Percentiles rank a stretch among this genome's conserved stretches.
Evolutionary conservation across 2,113 vertebrate species (phyloP).

Genomic region (Monarcha castaneiventris): DNA sequence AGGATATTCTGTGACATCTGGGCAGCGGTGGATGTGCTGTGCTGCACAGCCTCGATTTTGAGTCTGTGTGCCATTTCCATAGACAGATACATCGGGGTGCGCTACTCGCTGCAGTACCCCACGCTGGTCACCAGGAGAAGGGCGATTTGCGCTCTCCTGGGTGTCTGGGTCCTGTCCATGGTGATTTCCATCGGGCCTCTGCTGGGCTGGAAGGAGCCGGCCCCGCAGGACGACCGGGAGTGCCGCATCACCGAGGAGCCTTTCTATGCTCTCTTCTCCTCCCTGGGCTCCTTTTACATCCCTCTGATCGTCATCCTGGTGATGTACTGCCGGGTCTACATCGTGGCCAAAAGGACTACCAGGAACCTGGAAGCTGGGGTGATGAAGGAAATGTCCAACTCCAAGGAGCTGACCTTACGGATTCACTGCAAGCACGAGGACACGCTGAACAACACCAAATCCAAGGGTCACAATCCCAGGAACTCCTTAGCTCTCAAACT

Average conservation of each 20-base stretch:
- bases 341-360: slow-evolving; percentile 95
- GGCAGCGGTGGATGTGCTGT: slow-evolving; percentile 95
- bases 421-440: slow-evolving; percentile 92
- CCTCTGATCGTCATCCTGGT: slow-evolving; percentile 89
- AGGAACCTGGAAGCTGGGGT: slow-evolving; percentile 95
- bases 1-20: slow-evolving; percentile 95
- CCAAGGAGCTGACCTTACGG: slow-evolving; percentile 90
- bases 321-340: slow-evolving; percentile 95
- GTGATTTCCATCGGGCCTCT: slow-evolving; percentile 97
- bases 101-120: slow-evolving; percentile 91
- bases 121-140: slow-evolving; percentile 89
- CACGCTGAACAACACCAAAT: slow-evolving; percentile 71
- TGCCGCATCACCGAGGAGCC: slow-evolving; percentile 93
- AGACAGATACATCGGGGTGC: slow-evolving; percentile 94
- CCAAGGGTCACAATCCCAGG: slow-evolving; percentile 82
- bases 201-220: slow-evolving; percentile 94
- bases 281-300: slow-evolving; percentile 96
- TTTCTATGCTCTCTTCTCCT: slow-evolving; percentile 96
- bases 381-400: slow-evolving; percentile 93
- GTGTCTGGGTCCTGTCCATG: slow-evolving; percentile 89
- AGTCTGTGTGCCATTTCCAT: slow-evolving; percentile 97
- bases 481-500: slow-evolving; percentile 91
- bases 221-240: slow-evolving; percentile 84
- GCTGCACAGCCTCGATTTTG: slow-evolving; percentile 96
- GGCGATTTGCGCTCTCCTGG: slow-evolving; percentile 88